Evolutionary conservation across 2,113 vertebrate species (phyloP), one percentile per base, ranked within the genome.

Genomic region (Melierax canorus): DNA sequence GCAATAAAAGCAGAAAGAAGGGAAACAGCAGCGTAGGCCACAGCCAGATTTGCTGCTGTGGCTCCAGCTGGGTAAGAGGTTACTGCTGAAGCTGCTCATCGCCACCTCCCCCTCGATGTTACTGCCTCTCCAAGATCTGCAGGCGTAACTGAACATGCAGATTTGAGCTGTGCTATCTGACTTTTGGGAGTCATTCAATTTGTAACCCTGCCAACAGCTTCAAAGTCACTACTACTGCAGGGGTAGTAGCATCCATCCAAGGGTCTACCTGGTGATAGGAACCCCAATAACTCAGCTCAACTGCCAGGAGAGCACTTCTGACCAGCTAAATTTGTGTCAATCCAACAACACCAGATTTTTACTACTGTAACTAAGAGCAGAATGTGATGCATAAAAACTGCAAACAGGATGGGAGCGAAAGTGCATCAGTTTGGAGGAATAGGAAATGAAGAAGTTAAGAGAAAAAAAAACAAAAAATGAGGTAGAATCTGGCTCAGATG

Each of bases 401-500:
- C 69, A 63, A 95, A 92, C 77, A 93, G 63, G 92, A 88, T 1
- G 66, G 51, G 77, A 96, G 39, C 0, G 4, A 78, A 81, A 81
- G 84, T 63, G 78, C 69, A 79, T 51, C 55, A 11, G 15, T 85
- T 94, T 85, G 87, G 69, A 89, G 56, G 77, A 96, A 94, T 17
- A 56, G 77, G 76, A 94, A 88, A 94, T 29, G 62, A 88, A 86
- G 55, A 53, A 72, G 59, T 74, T 74, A 48, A 78, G 56, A 63
- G 74, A 0, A 10, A 62, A 79, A 87, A 56, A 6, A 27, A 27
- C 1, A 27, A 51, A 53, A 45, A 92, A 90, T 32, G 36, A 83
- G 59, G 14, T 50, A 94, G 68, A 92, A 67, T 95, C 72, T 94
- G 89, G 63, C 73, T 97, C 55, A 86, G 91, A 92, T 86, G 38